Evolutionary conservation across 2,113 vertebrate genomes (phyloP).

Genomic region (Procapra przewalskii): DNA sequence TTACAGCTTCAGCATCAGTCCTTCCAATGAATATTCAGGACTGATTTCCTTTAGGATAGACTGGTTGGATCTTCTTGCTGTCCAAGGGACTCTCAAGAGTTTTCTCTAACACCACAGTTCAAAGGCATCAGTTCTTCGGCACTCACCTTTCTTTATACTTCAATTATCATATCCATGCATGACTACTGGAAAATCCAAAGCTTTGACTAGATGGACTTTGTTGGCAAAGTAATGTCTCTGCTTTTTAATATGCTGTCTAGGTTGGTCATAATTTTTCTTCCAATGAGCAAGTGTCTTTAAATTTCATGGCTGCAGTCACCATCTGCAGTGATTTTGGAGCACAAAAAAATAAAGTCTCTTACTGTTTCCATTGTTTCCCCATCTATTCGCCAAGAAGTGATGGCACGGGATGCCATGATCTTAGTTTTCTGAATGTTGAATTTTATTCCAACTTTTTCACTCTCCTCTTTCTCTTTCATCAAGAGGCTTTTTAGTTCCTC

Average conservation of each 20-base stretch:
- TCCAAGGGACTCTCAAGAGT: background rate
- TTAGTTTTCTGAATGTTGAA: background rate
- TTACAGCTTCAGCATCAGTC: background rate
- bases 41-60: background rate
- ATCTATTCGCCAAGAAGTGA: background rate
- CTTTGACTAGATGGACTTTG: background rate
- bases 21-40: background rate
- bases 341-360: background rate
- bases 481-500: background rate
- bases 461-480: background rate
- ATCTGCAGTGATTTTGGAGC: background rate
- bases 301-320: background rate
- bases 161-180: background rate
- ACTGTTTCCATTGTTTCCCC: background rate
- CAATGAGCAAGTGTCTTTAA: background rate
- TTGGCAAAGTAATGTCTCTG: background rate
- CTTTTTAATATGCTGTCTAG: background rate
- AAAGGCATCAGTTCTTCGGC: background rate
- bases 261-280: background rate
- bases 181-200: background rate
- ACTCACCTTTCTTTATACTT: background rate
- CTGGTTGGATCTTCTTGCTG: background rate
- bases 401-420: rapidly evolving
- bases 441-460: background rate
- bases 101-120: background rate